Base-by-base conservation (phyloP, 2,888 invertebrate genomes). In the Drosophila melanosoma region DNA sequence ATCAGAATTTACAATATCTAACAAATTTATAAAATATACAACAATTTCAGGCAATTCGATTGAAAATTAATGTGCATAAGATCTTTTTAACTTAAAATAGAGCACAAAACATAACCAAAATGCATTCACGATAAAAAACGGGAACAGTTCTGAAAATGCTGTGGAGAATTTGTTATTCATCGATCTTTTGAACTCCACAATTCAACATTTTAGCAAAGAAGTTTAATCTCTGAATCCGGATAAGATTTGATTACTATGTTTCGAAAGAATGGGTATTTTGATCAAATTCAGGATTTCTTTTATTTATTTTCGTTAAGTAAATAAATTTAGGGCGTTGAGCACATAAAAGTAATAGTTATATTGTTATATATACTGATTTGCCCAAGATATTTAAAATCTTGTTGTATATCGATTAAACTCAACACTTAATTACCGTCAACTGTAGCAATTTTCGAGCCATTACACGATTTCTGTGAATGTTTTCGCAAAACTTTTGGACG, bases 401-500 rank as follows among this genome's bases (percentile, higher is more conserved):
- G 12, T 51, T 54, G 32, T 59, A 76, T 45, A 45, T 56, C 49
- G 68, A 53, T 61, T 58, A 51, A 42, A 52, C 45, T 53, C 53
- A 52, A 38, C 71, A 81, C 67, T 58, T 69, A 72, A 81, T 72
- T 69, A 69, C 40, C 42, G 45, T 48, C 38, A 68, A 35, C n/a
- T 51, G 32, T 40, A 60, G 53, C 68, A 66, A 66, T 79, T 70
- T 62, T 63, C 48, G 61, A 11, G 15, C 36, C 68, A 67, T 78
- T 81, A 69, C 69, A 66, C 67, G 67, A 66, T 67, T 69, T 69
- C 29, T 62, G 53, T 57, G 65, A 70, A 77, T 77, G 53, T 66
- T 69, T 78, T 81, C 15, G 29, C 15, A 12, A 52, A 82, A 76
- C 64, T 80, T 81, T 86, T 54, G 40, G 3, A 48, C 5, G n/a